These are phyloP conservation scores for Drosophila simulans DNA, from an alignment of 1,140 invertebrate species.

Conservation along the genomic window DNA sequence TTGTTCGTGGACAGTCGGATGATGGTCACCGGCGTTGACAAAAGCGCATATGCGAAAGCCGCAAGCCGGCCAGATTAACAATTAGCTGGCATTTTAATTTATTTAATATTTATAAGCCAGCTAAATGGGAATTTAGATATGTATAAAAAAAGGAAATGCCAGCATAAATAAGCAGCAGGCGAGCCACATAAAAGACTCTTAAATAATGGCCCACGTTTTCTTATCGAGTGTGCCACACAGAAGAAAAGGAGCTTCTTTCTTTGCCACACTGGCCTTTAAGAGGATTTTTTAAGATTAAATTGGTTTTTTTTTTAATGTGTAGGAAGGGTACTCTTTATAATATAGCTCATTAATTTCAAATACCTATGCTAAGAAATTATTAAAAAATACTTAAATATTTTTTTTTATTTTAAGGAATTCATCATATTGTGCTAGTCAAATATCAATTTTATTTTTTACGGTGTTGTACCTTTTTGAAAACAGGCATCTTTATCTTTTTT, in stretches of 20 bases:
- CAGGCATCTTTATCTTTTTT: conserved; percentile 35
- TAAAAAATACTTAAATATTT: too few relatives aligned
- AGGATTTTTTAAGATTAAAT: too few relatives aligned
- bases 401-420: too few relatives aligned
- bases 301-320: too few relatives aligned
- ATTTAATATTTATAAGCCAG: conserved; percentile 70
- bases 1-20: conserved; percentile 49
- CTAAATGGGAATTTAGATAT: conserved; percentile 7
- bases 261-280: too few relatives aligned
- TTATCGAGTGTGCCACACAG: conserved; percentile 7
- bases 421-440: too few relatives aligned
- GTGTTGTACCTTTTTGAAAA: conserved; percentile 19
- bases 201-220: conserved; percentile 6
- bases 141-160: conserved; percentile 11
- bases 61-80: conserved; percentile 77
- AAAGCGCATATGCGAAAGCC: conserved; percentile 69
- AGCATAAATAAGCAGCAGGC: neutral
- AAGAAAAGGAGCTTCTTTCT: neutral
- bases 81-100: conserved; percentile 79
- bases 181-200: neutral
- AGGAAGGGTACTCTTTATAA: too few relatives aligned
- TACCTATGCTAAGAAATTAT: too few relatives aligned
- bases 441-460: neutral
- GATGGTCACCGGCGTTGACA: conserved; percentile 56
- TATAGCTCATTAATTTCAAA: neutral